A percentile compares a stretch with the other conserved stretches of the same genome.
phyloP scores from a whole-genome alignment of 2,797 vertebrate genomes.

The Coilia nasus region DNA sequence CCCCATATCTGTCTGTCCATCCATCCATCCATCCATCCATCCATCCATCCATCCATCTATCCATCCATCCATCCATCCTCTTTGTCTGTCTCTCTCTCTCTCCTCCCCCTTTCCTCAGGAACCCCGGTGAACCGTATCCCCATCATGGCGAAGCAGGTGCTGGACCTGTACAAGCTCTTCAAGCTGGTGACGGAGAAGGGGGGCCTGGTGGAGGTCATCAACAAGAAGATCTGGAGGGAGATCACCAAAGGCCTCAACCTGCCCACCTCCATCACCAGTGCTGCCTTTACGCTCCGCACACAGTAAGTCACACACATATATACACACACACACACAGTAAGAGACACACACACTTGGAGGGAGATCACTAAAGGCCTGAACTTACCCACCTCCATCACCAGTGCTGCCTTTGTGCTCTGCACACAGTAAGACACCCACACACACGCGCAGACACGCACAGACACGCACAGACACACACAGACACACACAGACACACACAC shows the following conservation, averaged over 20 bases:
- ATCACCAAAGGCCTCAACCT: slow-evolving; percentile 89
- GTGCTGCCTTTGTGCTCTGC: background rate
- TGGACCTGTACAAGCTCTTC: slow-evolving; percentile 88
- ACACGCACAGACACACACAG: no score
- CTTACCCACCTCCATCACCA: background rate
- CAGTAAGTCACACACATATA: slow-evolving; percentile 73
- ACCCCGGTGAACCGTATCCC: slow-evolving; percentile 89
- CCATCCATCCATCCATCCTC: no score
- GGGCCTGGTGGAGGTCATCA: slow-evolving; percentile 86
- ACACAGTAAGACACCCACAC: no score
- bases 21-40: no score
- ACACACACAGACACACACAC: no score
- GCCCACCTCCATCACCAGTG: slow-evolving; percentile 89
- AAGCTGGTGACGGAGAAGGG: slow-evolving; percentile 89
- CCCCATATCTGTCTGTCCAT: no score
- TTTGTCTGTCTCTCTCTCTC: background rate
- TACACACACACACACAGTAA: slow-evolving; percentile 48
- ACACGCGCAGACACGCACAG: no score
- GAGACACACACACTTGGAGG: background rate
- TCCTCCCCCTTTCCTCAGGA: slow-evolving; percentile 62
- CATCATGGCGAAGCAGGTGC: slow-evolving; percentile 89
- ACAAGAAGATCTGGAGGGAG: slow-evolving; percentile 89
- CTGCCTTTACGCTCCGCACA: slow-evolving; percentile 86
- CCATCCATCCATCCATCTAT: no score
- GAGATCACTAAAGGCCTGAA: background rate